phyloP scores from a whole-genome alignment of 1,140 invertebrate genomes.

The Trichonephila clavata region DNA sequence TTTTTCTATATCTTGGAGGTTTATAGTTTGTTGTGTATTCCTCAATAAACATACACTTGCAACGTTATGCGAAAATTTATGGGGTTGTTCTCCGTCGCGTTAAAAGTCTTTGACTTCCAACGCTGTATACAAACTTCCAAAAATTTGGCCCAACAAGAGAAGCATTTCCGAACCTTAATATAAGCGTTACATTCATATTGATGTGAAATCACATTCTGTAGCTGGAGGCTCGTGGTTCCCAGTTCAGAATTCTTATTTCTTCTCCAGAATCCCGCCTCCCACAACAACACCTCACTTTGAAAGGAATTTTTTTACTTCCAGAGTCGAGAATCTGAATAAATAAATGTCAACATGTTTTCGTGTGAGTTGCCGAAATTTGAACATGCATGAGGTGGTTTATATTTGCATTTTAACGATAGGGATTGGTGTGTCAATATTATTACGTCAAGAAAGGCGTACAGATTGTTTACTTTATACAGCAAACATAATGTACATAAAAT shows the following conservation, averaged over 20 bases:
- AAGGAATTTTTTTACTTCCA: neutral
- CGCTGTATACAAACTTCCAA: neutral
- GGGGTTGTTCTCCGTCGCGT: neutral
- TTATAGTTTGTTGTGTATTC: neutral
- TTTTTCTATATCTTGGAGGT: neutral
- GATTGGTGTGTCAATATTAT: no score
- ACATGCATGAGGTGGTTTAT: neutral
- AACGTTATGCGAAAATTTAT: neutral
- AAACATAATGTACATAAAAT: no score
- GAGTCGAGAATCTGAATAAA: neutral
- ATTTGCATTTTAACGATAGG: neutral
- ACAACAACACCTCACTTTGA: neutral
- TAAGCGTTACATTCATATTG: neutral
- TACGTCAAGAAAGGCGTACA: no score
- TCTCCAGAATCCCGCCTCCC: neutral
- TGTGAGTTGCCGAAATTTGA: neutral
- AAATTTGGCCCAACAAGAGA: neutral
- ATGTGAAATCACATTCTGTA: constrained; percentile 10
- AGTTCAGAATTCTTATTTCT: neutral
- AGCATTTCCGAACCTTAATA: neutral
- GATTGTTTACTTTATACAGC: no score
- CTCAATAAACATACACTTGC: neutral
- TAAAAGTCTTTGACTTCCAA: constrained; percentile 6
- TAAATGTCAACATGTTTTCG: constrained; percentile 36
- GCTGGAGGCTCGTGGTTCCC: no score